Base-by-base conservation (phyloP, 2,797 vertebrate genomes). In the Peromyscus aztecus region DNA sequence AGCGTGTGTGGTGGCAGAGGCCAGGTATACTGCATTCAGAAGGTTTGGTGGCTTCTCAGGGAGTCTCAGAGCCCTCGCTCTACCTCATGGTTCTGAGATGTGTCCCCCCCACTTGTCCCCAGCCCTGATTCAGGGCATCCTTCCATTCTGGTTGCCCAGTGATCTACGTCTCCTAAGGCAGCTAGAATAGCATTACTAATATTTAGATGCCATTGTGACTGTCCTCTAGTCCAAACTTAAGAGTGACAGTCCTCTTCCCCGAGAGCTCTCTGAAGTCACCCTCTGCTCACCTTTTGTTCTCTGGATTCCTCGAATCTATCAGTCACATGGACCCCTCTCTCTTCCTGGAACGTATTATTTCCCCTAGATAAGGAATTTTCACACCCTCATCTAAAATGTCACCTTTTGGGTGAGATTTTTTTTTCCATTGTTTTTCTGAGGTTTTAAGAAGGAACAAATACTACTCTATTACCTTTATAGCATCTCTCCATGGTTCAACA, bases 11-110 rank as follows among this genome's bases (percentile, higher is more conserved):
- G n/a, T 37, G 17, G 6, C 52, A 24, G 16, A 89, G 49, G 75
- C 23, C 92, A 40, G 80, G 75, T 76, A 29, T 75, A 52, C 13
- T 37, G 37, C 46, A 43, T 8, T 69, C 43, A 23, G 40, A 73
- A 78, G 24, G 43, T 23, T 43, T 10, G 1, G 0, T 16, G 85
- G 40, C 29, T 93, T 89, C 40, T 1, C 11, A 63, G 5, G 31
- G 17, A 9, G 13, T 16, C 37, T 19, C 43, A 2, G 49, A 52
- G 63, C 49, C 4, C 55, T 52, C 63, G 23, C 37, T 52, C 29
- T 13, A 29, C 5, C 24, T 37, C 27, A 31, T 0, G 0, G 27
- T 2, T 49, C 49, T 57, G 67, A 0, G 6, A 37, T 0, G n/a
- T 23, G 34, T 14, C 65, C 27, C 31, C 31, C 31, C 14, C 6